Base-by-base conservation (phyloP, 2,888 invertebrate species). In the Hydroisotoma schaefferi region DNA sequence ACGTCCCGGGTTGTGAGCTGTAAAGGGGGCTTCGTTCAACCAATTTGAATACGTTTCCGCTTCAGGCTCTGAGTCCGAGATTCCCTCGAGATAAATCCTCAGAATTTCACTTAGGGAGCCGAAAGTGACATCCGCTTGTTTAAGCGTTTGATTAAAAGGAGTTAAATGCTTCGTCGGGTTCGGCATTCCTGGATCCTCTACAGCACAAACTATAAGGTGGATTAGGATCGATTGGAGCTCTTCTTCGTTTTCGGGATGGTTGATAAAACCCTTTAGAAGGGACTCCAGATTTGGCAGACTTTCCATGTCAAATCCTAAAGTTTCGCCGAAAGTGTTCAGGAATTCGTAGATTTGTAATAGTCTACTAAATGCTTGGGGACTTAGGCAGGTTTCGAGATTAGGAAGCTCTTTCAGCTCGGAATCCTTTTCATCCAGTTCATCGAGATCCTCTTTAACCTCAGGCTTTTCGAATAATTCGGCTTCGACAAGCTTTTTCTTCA, bases 291-390 rank as follows among this genome's bases (percentile, higher is more conserved):
- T 87, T 2, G 95, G 97, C 68, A 94, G 77, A 2, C 87, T 85
- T 57, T 91, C 91, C 85, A 88, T 86, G 74, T 93, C 90, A 74
- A 97, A 93, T 56, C 94, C 94, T 1, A 98, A 81, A 0, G 93
- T 92, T 77, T 92, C 91, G 6, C 92, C 93, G 76, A 98, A 98
- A 79, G 94, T 97, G 74, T 94, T 90, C 69, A 97, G 81, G 77
- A 98, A 98, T 80, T 98, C 97, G 75, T 90, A 89, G n/a, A 93
- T 88, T 87, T 97, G 95, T 23, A 98, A 80, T 44, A 90, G 81
- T 77, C 97, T 91, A 0, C 91, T 88, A 80, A 94, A 91, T 0
- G 94, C 94, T 75, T 89, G 86, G 0, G 93, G 94, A 1, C 89
- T 82, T 54, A 98, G 79, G 74, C 85, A 85, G 12, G 25, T 49